Evolutionary conservation across 2,113 vertebrate genomes (phyloP).

Genomic region (Cervus canadensis): DNA sequence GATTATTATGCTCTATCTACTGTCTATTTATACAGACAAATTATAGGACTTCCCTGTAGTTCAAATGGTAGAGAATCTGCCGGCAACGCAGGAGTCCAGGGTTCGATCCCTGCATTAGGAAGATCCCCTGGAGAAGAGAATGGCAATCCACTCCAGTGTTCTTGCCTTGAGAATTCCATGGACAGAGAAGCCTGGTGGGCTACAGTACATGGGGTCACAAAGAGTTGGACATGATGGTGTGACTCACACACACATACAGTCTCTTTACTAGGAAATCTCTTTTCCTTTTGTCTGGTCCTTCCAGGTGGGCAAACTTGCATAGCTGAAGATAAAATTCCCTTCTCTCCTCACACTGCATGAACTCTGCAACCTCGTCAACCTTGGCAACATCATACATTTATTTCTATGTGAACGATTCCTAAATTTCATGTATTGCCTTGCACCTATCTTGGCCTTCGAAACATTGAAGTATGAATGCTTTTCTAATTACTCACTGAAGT

Average conservation of each 20-base stretch:
- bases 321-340: neutral
- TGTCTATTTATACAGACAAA: neutral
- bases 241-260: neutral
- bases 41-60: neutral
- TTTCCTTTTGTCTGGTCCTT: neutral
- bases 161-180: neutral
- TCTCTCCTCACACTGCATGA: neutral
- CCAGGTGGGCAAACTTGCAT: neutral
- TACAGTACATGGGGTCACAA: neutral
- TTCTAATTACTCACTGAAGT: neutral
- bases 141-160: neutral
- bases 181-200: neutral
- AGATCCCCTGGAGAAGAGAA: neutral
- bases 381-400: neutral
- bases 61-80: neutral
- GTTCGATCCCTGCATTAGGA: neutral
- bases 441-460: neutral
- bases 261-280: neutral
- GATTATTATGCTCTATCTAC: neutral
- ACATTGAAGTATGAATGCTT: neutral
- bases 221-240: rapidly evolving
- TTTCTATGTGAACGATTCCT: neutral
- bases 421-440: neutral
- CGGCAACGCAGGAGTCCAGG: neutral
- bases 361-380: neutral